Conservation (phyloP, 1,140 invertebrate genomes). For the Macrocentrus cingulum region DNA sequence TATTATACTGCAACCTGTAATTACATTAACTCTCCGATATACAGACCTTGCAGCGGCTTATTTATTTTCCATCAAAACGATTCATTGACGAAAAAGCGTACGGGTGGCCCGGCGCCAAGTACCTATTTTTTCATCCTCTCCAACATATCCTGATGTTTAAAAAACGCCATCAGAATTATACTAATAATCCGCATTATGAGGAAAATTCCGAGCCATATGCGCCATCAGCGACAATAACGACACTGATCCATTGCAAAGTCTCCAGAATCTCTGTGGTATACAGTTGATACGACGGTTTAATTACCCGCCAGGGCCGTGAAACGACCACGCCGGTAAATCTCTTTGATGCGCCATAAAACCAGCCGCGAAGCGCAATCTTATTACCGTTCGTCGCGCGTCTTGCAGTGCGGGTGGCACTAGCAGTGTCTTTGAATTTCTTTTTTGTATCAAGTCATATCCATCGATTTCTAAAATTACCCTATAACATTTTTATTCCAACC, state of each 20-base stretch:
- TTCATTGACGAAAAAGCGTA: too few species aligned
- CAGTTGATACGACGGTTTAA: conserved; percentile 36
- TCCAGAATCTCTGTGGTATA: conserved; percentile 25
- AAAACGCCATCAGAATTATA: too few species aligned
- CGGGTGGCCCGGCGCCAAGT: too few species aligned
- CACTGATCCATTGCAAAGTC: conserved; percentile 25
- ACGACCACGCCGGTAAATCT: conserved; percentile 40
- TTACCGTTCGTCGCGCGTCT: conserved; percentile 31
- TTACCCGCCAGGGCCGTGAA: conserved; percentile 29
- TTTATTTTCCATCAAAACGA: too few species aligned
- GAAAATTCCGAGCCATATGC: conserved; percentile 2
- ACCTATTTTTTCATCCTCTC: too few species aligned
- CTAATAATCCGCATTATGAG: too few species aligned
- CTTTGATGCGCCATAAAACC: conserved; percentile 38
- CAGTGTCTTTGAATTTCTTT: neutral
- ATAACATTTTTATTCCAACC: too few species aligned
- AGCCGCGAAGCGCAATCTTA: conserved; percentile 20
- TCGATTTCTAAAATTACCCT: too few species aligned
- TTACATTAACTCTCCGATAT: too few species aligned
- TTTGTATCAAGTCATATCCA: neutral
- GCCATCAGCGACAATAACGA: conserved; percentile 6
- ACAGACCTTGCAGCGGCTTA: too few species aligned
- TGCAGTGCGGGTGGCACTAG: conserved; percentile 13
- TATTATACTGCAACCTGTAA: too few species aligned
- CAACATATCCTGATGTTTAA: too few species aligned